Conservation (phyloP, 2,888 invertebrate genomes). For the Spialia ferax region DNA sequence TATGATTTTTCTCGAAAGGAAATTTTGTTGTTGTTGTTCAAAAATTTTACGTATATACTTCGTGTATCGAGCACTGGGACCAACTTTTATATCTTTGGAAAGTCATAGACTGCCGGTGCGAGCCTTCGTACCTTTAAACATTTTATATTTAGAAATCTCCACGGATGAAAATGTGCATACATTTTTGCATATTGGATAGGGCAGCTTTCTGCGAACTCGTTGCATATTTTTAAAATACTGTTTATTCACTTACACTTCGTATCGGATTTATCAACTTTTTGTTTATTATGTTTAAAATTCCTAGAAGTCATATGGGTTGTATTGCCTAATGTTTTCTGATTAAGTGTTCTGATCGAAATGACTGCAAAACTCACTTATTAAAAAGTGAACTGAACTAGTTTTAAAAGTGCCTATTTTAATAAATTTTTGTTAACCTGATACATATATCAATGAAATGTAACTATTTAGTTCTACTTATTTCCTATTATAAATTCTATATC, state of each 20-base stretch:
- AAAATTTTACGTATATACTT: slow-evolving; percentile 34
- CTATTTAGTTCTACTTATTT: too few species aligned
- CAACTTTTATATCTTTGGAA: slow-evolving; percentile 37
- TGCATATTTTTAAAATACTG: not conserved
- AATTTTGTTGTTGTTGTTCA: slow-evolving; percentile 25
- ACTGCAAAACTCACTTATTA: too few species aligned
- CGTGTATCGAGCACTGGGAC: slow-evolving; percentile 30
- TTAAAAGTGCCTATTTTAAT: too few species aligned
- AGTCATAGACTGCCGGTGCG: slow-evolving; percentile 28
- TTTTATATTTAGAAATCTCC: slow-evolving; percentile 34
- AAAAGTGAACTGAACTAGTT: too few species aligned
- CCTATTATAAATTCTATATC: too few species aligned
- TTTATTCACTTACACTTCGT: not conserved
- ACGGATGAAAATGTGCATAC: slow-evolving; percentile 19
- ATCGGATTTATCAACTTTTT: not conserved
- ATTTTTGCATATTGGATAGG: slow-evolving; percentile 20
- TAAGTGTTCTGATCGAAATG: too few species aligned
- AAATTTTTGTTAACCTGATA: too few species aligned
- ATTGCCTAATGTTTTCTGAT: too few species aligned
- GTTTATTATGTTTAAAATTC: too few species aligned
- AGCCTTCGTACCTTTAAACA: slow-evolving; percentile 22
- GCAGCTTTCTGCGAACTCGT: not conserved
- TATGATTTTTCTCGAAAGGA: slow-evolving; percentile 32
- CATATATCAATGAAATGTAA: too few species aligned
- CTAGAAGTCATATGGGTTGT: too few species aligned